Conservation (phyloP, 2,797 vertebrate species). For the Emys orbicularis region DNA sequence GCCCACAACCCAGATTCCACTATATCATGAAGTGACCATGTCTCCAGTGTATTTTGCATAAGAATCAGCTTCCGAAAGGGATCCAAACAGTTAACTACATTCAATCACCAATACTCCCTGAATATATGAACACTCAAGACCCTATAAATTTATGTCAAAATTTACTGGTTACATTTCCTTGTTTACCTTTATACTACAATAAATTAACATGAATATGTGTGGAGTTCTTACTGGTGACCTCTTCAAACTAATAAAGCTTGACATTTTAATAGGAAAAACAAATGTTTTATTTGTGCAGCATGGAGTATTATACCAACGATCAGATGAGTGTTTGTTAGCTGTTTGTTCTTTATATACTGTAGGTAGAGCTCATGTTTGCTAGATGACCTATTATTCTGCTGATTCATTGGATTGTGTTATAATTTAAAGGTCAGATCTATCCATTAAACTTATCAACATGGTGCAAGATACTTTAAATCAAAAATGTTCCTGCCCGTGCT, state of each 20-base stretch:
- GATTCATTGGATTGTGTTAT: slow-evolving; percentile 81
- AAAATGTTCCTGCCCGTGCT: slow-evolving; percentile 48
- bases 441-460: slow-evolving; percentile 87
- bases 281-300: slow-evolving; percentile 67
- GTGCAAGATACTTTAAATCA: slow-evolving; percentile 77
- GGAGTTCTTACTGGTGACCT: slow-evolving; percentile 30
- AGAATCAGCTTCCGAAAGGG: background rate
- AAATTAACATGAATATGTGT: slow-evolving; percentile 40
- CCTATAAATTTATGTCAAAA: background rate
- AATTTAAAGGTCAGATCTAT: slow-evolving; percentile 90
- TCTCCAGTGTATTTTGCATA: background rate
- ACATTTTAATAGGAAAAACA: slow-evolving; percentile 72
- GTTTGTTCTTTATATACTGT: slow-evolving; percentile 53
- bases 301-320: slow-evolving; percentile 49
- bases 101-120: background rate
- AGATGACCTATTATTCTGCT: slow-evolving; percentile 76
- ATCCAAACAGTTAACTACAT: background rate
- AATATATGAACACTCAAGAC: background rate
- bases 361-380: slow-evolving; percentile 37
- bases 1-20: background rate
- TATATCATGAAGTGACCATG: background rate
- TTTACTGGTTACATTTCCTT: background rate
- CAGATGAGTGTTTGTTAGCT: slow-evolving; percentile 50
- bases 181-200: slow-evolving; percentile 45
- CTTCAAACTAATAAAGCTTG: slow-evolving; percentile 71